Evolutionary conservation across 2,113 vertebrate genomes (phyloP).

Genomic region (Echinops telfairi): DNA sequence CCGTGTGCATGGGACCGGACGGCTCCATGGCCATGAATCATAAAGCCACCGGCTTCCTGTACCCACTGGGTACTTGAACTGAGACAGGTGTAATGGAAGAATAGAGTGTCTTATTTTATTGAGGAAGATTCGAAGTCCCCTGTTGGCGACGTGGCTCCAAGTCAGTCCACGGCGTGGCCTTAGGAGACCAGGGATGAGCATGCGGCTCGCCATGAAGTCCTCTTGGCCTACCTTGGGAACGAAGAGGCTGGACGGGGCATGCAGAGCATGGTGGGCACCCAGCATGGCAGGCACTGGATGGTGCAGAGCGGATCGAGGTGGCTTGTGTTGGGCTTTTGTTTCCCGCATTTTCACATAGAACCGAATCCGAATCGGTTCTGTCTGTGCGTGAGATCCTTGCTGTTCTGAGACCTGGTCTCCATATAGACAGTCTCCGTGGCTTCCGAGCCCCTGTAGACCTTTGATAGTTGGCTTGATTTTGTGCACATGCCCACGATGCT

Average conservation of each 20-base stretch:
- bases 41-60: neutral
- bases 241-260: rapidly evolving
- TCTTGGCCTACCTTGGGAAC: neutral
- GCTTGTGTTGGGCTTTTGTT: neutral
- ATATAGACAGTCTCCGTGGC: rapidly evolving
- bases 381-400: rapidly evolving
- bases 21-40: neutral
- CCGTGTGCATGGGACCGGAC: neutral
- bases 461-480: neutral
- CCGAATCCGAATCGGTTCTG: neutral
- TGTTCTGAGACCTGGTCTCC: neutral
- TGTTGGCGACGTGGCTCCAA: neutral
- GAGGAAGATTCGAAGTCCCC: neutral
- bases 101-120: neutral
- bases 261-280: rapidly evolving
- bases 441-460: neutral
- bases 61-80: neutral
- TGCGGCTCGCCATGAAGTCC: too few relatives aligned
- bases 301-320: rapidly evolving
- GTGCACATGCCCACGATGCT: neutral
- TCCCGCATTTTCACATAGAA: neutral
- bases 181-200: too few relatives aligned
- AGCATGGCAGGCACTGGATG: rapidly evolving
- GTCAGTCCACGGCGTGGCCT: neutral
- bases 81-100: neutral